These are phyloP conservation scores for Gephyroberyx darwinii DNA, from an alignment of 2,797 vertebrate species.

Conservation along the genomic window DNA sequence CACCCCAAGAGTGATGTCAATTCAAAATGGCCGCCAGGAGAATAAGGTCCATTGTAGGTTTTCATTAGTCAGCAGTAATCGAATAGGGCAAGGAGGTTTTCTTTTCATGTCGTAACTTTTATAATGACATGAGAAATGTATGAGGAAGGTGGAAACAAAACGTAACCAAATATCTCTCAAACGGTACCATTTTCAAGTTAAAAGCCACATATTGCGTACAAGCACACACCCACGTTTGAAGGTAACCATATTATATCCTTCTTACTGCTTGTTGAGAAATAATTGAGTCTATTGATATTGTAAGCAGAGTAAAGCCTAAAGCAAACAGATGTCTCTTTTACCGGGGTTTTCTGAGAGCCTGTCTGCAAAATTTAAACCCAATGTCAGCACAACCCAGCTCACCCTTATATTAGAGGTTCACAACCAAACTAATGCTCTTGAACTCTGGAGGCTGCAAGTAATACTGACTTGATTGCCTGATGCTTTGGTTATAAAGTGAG, in stretches of 20 bases:
- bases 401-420: conserved; percentile 55
- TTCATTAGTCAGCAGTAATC: not conserved
- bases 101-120: conserved; percentile 24
- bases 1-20: not conserved
- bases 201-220: conserved; percentile 1
- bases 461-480: conserved; percentile 25
- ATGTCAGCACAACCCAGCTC: conserved; percentile 54
- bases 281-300: conserved; percentile 32
- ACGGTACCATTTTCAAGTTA: not conserved
- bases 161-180: too few species aligned
- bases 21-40: conserved; percentile 18
- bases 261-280: conserved; percentile 7
- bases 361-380: conserved; percentile 31
- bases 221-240: not conserved
- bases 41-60: conserved; percentile 4
- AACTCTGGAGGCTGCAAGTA: conserved; percentile 22
- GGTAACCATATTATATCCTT: conserved; percentile 5
- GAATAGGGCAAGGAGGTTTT: conserved; percentile 3
- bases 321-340: conserved; percentile 39
- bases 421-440: conserved; percentile 27
- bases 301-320: conserved; percentile 34
- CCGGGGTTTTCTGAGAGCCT: conserved; percentile 12
- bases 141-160: conserved; percentile 15
- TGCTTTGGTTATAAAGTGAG: conserved; percentile 18
- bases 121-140: conserved; percentile 11